Evolutionary conservation across 2,888 invertebrate species (phyloP).

Genomic region (Cynaeus angustus): DNA sequence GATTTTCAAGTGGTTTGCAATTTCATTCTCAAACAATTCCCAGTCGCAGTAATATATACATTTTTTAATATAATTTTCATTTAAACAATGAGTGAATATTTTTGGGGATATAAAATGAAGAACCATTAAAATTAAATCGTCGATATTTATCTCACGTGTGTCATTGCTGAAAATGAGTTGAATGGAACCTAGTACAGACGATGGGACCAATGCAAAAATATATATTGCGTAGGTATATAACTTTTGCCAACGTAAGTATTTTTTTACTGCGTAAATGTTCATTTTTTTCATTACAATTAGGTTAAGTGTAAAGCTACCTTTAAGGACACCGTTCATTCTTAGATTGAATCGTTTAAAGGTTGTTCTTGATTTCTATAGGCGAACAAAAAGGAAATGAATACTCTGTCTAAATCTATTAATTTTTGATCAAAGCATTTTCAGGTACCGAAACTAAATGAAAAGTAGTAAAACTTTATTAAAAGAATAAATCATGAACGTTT

Average conservation of each 20-base stretch:
- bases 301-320: conserved; percentile 1
- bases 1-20: not conserved
- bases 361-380: too few species aligned
- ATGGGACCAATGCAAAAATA: not conserved
- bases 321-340: conserved; percentile 8
- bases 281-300: conserved; percentile 3
- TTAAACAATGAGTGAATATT: not conserved
- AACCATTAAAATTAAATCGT: conserved; percentile 3
- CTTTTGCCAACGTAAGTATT: not conserved
- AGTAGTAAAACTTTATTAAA: too few species aligned
- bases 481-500: too few species aligned
- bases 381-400: not conserved
- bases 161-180: not conserved
- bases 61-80: not conserved
- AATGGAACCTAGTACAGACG: not conserved
- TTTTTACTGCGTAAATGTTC: not conserved
- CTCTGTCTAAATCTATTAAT: conserved; percentile 7
- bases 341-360: not conserved
- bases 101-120: not conserved
- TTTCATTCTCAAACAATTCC: not conserved
- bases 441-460: not conserved
- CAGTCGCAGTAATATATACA: not conserved
- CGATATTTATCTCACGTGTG: not conserved
- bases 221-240: not conserved
- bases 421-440: conserved; percentile 15